Percentiles rank a stretch among this genome's conserved stretches.
Conservation (phyloP, 2,113 vertebrate genomes). For the Lagopus leucura region DNA sequence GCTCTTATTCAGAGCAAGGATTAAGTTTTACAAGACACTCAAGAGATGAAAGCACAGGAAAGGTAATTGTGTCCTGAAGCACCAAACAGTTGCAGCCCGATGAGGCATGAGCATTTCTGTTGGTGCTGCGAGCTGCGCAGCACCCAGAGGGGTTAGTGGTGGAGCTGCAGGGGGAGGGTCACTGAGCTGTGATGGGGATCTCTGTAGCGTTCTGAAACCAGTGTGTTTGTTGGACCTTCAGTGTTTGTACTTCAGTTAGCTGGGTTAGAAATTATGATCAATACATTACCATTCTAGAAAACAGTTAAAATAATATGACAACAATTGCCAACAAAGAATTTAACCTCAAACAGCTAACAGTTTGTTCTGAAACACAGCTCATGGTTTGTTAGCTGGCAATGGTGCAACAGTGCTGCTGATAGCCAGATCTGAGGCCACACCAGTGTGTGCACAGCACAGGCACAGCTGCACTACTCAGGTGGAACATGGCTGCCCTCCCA, state of each 20-base stretch:
- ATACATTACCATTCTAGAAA: neutral
- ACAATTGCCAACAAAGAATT: neutral
- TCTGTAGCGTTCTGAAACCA: neutral
- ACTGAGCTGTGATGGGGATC: neutral
- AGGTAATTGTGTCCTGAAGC: neutral
- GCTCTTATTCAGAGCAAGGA: neutral
- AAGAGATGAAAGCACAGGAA: neutral
- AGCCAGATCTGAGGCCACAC: neutral
- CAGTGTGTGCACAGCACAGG: too few relatives aligned
- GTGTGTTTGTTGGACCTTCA: neutral
- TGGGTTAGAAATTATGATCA: neutral
- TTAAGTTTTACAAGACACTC: neutral
- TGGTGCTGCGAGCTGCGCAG: too few relatives aligned
- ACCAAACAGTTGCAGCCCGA: too few relatives aligned
- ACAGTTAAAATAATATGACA: too few relatives aligned
- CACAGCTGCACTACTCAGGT: too few relatives aligned
- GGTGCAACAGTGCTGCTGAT: neutral
- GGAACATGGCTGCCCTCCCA: too few relatives aligned
- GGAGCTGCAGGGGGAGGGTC: too few relatives aligned
- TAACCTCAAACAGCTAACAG: neutral
- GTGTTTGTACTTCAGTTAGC: fast-evolving
- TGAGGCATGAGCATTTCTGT: too few relatives aligned
- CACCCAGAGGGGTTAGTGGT: too few relatives aligned
- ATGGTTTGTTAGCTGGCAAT: neutral
- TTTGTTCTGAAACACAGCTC: neutral